Percentiles rank a stretch among this genome's conserved stretches.
Conservation (phyloP, 2,797 vertebrate species). For the Mus spretus region DNA sequence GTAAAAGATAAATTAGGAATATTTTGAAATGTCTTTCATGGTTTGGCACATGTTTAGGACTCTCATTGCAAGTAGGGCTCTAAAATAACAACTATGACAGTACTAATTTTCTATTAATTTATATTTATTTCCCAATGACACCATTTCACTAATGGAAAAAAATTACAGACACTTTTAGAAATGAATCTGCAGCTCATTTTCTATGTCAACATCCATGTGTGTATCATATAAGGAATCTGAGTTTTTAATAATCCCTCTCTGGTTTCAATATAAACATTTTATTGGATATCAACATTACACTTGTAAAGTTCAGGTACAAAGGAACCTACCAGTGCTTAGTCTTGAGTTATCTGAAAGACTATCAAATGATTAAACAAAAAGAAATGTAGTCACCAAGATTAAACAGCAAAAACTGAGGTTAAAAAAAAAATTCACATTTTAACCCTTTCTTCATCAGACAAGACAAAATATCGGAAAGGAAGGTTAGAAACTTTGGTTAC, state of each 20-base stretch:
- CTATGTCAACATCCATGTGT: background rate
- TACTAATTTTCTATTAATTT: constrained; percentile 22
- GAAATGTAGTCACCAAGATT: constrained; percentile 24
- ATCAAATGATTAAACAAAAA: background rate
- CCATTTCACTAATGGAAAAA: background rate
- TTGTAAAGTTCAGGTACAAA: background rate
- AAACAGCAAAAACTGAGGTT: background rate
- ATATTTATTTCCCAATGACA: background rate
- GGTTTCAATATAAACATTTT: constrained; percentile 46
- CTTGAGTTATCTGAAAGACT: background rate
- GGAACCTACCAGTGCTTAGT: background rate
- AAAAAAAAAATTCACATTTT: background rate
- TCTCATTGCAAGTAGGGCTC: background rate
- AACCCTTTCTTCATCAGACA: background rate
- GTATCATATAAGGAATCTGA: background rate
- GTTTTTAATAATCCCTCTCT: background rate
- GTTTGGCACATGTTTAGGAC: constrained; percentile 20
- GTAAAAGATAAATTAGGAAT: constrained; percentile 1
- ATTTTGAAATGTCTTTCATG: background rate
- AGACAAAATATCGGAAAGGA: background rate
- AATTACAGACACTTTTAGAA: background rate
- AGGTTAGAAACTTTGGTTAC: background rate
- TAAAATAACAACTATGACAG: background rate
- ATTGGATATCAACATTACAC: background rate
- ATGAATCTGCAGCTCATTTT: background rate